Percentiles rank a stretch among this genome's conserved stretches.
phyloP scores from a whole-genome alignment of 2,888 invertebrate species.

The Oasisia sp. region DNA sequence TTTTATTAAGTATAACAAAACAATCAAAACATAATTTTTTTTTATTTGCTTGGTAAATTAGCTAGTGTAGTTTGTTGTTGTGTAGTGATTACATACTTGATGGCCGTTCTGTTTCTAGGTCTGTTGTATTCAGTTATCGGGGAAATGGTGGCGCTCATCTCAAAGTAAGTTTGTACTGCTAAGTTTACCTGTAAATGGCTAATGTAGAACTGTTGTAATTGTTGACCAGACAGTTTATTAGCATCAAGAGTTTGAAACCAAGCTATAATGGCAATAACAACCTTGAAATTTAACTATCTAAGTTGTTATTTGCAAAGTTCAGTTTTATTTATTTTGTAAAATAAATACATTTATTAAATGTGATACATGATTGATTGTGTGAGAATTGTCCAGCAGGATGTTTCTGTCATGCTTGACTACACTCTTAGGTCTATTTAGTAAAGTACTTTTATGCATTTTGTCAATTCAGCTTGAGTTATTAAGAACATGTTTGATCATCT shows the following conservation, averaged over 20 bases:
- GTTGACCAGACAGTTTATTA: not conserved
- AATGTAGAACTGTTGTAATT: too few relatives aligned
- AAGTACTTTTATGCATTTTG: not conserved
- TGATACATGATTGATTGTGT: not conserved
- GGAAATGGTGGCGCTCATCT: conserved; percentile 60
- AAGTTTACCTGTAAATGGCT: not conserved
- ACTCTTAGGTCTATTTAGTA: not conserved
- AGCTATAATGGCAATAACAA: conserved; percentile 26
- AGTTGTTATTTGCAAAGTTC: not conserved
- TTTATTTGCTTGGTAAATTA: not conserved
- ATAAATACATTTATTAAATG: not conserved
- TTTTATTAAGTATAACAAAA: not conserved
- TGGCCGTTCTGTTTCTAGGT: conserved; percentile 41
- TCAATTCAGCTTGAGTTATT: not conserved
- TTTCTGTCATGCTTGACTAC: not conserved
- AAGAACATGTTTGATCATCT: too few relatives aligned
- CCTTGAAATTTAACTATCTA: not conserved
- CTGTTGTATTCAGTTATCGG: conserved; percentile 63
- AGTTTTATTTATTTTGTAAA: not conserved
- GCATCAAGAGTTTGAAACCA: not conserved
- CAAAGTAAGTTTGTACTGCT: conserved; percentile 48
- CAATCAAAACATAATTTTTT: not conserved
- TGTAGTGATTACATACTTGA: not conserved
- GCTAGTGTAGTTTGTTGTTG: not conserved
- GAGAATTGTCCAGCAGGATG: not conserved